phyloP scores from a whole-genome alignment of 2,888 invertebrate genomes.

The Neoascia interrupta region DNA sequence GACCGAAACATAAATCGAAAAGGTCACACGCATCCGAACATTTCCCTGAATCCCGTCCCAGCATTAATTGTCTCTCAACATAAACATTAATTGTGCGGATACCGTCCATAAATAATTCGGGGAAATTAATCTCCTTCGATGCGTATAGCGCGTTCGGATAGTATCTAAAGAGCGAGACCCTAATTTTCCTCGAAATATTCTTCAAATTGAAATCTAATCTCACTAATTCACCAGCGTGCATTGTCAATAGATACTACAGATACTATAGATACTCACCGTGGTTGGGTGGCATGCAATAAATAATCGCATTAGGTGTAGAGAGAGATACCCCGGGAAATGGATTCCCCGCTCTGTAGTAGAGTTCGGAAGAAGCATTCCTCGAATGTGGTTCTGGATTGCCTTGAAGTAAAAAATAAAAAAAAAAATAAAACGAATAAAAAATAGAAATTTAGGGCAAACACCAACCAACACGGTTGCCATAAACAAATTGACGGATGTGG shows the following conservation, averaged over 20 bases:
- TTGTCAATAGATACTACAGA: conserved; percentile 34
- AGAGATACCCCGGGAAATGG: conserved; percentile 2
- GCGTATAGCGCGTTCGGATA: neutral
- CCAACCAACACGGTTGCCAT: conserved; percentile 37
- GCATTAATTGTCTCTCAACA: conserved; percentile 41
- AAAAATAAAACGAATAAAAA: conserved; percentile 11
- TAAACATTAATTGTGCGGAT: conserved; percentile 52
- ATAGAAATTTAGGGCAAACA: conserved; percentile 55
- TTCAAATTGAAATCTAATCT: conserved; percentile 44
- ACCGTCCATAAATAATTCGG: conserved; percentile 21
- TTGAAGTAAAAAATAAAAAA: conserved; percentile 24
- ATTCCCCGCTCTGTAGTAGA: neutral
- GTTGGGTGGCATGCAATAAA: conserved; percentile 54
- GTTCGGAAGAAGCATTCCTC: conserved; percentile 7
- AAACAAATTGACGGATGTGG: conserved; percentile 62
- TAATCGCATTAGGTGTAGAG: conserved; percentile 38
- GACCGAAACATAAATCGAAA: conserved; percentile 37
- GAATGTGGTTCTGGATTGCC: conserved; percentile 22
- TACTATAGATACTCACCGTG: conserved; percentile 3
- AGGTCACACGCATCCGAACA: conserved; percentile 23
- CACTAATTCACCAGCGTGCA: conserved; percentile 26
- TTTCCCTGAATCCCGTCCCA: neutral
- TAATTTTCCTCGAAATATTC: conserved; percentile 34
- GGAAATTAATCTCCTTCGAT: conserved; percentile 34
- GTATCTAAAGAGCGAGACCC: neutral